Evolutionary conservation across 2,113 vertebrate genomes (phyloP).

Genomic region (Burhinus oedicnemus): DNA sequence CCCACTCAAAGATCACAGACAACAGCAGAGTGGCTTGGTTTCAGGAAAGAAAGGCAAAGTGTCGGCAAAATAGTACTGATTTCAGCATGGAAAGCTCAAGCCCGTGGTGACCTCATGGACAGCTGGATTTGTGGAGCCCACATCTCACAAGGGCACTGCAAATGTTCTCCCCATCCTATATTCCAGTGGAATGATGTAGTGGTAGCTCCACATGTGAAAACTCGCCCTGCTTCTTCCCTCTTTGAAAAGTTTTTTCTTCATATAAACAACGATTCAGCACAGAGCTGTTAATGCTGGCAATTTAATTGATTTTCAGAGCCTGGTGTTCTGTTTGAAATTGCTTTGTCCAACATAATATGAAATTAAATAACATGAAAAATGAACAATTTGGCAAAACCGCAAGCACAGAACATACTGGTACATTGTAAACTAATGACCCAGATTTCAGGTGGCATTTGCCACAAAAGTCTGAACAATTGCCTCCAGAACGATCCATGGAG

Average conservation of each 20-base stretch:
- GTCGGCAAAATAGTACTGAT: neutral
- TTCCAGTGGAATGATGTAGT: neutral
- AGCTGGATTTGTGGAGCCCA: neutral
- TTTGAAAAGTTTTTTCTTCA: neutral
- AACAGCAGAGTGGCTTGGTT: neutral
- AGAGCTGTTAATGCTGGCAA: neutral
- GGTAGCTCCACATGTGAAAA: neutral
- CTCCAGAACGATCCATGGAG: neutral
- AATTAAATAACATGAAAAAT: neutral
- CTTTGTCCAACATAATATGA: neutral
- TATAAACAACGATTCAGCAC: neutral
- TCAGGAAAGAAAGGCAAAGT: neutral
- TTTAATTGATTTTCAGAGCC: neutral
- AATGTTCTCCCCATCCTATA: neutral
- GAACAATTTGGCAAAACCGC: neutral
- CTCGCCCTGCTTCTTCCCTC: neutral
- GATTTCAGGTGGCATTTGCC: neutral
- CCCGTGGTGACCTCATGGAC: fast-evolving
- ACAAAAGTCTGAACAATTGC: neutral
- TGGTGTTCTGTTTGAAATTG: neutral
- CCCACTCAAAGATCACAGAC: neutral
- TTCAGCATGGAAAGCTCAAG: neutral
- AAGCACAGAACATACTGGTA: neutral
- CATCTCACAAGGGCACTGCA: neutral
- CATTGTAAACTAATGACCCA: neutral